phyloP scores from a whole-genome alignment of 2,113 vertebrate genomes.

The Himantopus leucocephalus region DNA sequence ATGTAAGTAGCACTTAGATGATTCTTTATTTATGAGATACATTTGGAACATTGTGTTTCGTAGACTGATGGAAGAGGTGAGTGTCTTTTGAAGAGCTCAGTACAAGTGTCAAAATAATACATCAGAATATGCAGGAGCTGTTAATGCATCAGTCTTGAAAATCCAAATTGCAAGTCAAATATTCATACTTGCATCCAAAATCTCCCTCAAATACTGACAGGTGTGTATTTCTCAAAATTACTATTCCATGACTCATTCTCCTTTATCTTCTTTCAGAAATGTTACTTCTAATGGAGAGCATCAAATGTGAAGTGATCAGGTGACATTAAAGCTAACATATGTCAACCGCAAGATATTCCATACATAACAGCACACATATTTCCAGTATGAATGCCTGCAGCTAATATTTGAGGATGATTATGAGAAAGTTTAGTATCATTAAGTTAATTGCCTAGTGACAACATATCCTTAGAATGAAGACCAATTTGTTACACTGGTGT shows the following conservation, averaged over 20 bases:
- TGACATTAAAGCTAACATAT: not conserved
- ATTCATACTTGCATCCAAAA: constrained; percentile 20
- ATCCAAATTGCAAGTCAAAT: not conserved
- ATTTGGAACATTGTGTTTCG: constrained; percentile 17
- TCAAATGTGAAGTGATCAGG: not conserved
- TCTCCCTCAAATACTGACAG: not conserved
- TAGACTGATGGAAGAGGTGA: not conserved
- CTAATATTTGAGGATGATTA: not conserved
- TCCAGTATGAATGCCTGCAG: not conserved
- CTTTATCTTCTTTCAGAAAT: not conserved
- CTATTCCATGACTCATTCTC: not conserved
- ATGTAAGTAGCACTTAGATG: not conserved
- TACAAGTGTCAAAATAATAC: constrained; percentile 26
- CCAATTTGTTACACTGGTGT: not conserved
- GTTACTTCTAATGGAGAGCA: not conserved
- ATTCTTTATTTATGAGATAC: constrained; percentile 18
- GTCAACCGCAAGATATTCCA: rapidly evolving
- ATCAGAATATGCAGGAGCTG: not conserved
- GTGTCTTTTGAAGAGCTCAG: not conserved
- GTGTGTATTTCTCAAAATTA: constrained; percentile 12
- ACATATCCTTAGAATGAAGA: not conserved
- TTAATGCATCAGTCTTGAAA: constrained; percentile 30
- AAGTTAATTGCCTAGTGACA: not conserved
- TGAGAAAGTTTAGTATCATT: not conserved
- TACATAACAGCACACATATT: not conserved